A percentile compares a stretch with the other conserved stretches of the same genome.
Evolutionary conservation across 2,113 vertebrate genomes (phyloP).

Genomic region (Chaetodon trifascialis): DNA sequence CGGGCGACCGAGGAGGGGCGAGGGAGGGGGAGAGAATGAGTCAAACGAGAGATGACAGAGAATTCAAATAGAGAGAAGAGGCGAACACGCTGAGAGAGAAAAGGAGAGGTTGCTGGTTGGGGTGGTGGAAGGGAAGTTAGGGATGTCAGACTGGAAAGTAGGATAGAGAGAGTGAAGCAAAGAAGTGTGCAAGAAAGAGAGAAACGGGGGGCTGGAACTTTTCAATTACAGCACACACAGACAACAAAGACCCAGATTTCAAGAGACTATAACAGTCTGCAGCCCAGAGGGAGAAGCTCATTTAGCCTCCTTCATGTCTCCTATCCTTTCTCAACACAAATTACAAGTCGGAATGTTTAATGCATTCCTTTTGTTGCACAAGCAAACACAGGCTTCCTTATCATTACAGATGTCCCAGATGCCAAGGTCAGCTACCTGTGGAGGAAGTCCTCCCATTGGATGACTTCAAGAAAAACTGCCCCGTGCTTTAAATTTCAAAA

Average conservation of each 20-base stretch:
- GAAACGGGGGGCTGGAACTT: slow-evolving; percentile 69
- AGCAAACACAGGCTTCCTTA: slow-evolving; percentile 64
- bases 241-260: slow-evolving; percentile 84
- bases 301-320: slow-evolving; percentile 74
- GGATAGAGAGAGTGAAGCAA: slow-evolving; percentile 59
- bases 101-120: slow-evolving; percentile 33
- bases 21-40: slow-evolving; percentile 31
- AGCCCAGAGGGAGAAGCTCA: slow-evolving; percentile 79
- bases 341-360: slow-evolving; percentile 77
- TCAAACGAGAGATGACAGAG: slow-evolving; percentile 70
- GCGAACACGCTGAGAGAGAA: slow-evolving; percentile 33
- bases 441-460: slow-evolving; percentile 42
- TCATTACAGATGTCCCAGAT: slow-evolving; percentile 62
- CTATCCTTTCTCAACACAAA: slow-evolving; percentile 65
- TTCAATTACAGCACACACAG: slow-evolving; percentile 82
- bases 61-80: slow-evolving; percentile 55
- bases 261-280: slow-evolving; percentile 76
- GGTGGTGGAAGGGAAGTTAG: slow-evolving; percentile 49
- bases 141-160: slow-evolving; percentile 41
- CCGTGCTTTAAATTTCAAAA: slow-evolving; percentile 51
- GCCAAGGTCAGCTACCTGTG: slow-evolving; percentile 47
- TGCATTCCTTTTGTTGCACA: slow-evolving; percentile 69
- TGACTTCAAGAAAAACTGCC: slow-evolving; percentile 19
- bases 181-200: slow-evolving; percentile 50
- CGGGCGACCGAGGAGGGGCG: slow-evolving; percentile 39